Evolutionary conservation across 2,888 invertebrate species (phyloP).

Genomic region (Diabrotica balteata): DNA sequence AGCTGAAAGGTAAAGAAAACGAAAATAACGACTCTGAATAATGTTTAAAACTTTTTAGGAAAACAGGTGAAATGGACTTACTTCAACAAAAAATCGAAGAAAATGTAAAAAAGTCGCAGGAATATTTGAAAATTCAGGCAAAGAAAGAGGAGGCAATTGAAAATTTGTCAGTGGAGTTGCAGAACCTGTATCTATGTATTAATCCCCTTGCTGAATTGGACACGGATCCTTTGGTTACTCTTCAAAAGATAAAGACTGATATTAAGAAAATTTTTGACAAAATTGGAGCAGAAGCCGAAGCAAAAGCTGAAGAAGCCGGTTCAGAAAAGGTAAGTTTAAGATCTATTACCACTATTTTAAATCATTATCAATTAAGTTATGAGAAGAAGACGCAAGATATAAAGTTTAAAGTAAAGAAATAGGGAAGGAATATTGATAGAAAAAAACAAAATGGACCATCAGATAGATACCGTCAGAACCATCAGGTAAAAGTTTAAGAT

Average conservation of each 20-base stretch:
- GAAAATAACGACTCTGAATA: neutral
- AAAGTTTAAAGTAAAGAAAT: too few relatives aligned
- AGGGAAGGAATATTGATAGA: too few relatives aligned
- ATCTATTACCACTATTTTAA: too few relatives aligned
- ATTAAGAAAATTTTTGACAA: slow-evolving; percentile 32
- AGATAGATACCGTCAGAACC: too few relatives aligned
- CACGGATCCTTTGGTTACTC: slow-evolving; percentile 30
- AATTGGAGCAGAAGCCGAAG: slow-evolving; percentile 23
- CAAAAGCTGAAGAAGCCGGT: slow-evolving; percentile 6
- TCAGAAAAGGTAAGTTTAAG: slow-evolving; percentile 15
- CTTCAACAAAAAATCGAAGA: slow-evolving; percentile 68
- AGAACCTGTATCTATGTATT: slow-evolving; percentile 44
- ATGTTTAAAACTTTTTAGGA: slow-evolving; percentile 60
- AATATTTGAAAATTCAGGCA: slow-evolving; percentile 55
- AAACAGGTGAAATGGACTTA: slow-evolving; percentile 73
- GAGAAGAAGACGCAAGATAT: too few relatives aligned
- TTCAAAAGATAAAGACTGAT: slow-evolving; percentile 31
- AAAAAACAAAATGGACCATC: too few relatives aligned
- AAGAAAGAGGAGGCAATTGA: slow-evolving; percentile 46
- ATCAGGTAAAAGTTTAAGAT: too few relatives aligned
- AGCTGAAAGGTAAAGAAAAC: slow-evolving; percentile 73
- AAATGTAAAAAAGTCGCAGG: slow-evolving; percentile 60
- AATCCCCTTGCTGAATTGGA: slow-evolving; percentile 45
- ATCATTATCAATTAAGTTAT: too few relatives aligned
- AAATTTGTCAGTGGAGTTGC: slow-evolving; percentile 41